These are phyloP conservation scores for Scrobipalpa atriplicella DNA, from an alignment of 2,888 invertebrate species.

Conservation along the genomic window DNA sequence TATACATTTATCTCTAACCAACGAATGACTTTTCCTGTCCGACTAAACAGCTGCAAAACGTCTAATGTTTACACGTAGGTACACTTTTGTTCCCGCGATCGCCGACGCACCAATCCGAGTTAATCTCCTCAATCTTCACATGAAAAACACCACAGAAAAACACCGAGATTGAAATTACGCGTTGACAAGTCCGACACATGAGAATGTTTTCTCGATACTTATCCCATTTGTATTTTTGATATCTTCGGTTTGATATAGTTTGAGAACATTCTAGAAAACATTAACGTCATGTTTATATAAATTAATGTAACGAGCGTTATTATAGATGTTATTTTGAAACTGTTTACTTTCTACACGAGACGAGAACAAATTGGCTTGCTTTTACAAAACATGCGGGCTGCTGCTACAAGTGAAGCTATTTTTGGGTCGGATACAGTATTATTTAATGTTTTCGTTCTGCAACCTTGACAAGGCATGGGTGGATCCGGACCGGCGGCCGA, in stretches of 20 bases:
- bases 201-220: background rate
- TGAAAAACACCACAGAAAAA: slow-evolving; percentile 15
- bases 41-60: slow-evolving; percentile 53
- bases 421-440: slow-evolving; percentile 66
- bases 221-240: background rate
- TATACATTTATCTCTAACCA: slow-evolving; percentile 65
- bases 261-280: slow-evolving; percentile 35
- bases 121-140: slow-evolving; percentile 24
- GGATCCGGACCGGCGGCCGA: slow-evolving; percentile 66
- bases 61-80: slow-evolving; percentile 43
- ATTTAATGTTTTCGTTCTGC: slow-evolving; percentile 60
- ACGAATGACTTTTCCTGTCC: slow-evolving; percentile 66
- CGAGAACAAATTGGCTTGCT: slow-evolving; percentile 51
- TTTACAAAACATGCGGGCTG: slow-evolving; percentile 53
- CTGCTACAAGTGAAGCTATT: slow-evolving; percentile 56
- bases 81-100: slow-evolving; percentile 36
- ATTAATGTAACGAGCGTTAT: slow-evolving; percentile 42
- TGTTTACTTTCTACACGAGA: slow-evolving; percentile 45
- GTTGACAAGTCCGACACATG: background rate
- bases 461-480: slow-evolving; percentile 67
- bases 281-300: slow-evolving; percentile 46
- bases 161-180: slow-evolving; percentile 5
- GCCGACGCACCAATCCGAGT: slow-evolving; percentile 32
- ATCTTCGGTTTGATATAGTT: slow-evolving; percentile 13
- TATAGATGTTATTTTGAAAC: slow-evolving; percentile 46